Evolutionary conservation across 2,113 vertebrate genomes (phyloP), one percentile per base, ranked within the genome.

Genomic region (Tenrec ecaudatus): DNA sequence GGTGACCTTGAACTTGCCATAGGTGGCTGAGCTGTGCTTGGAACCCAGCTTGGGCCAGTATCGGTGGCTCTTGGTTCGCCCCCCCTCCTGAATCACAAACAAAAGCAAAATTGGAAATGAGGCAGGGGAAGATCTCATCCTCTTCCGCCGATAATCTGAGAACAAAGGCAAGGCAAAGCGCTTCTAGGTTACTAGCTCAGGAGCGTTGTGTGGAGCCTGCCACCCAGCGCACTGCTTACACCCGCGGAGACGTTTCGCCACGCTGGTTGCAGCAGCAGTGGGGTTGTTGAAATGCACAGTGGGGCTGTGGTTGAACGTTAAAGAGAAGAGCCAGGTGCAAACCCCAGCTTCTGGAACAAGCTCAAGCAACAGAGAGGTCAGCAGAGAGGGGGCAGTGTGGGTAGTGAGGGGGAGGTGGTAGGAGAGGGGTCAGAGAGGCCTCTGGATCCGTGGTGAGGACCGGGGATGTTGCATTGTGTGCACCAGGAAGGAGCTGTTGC

Each of bases 11-110:
- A 99, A 99, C 94, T 98, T 98, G 93, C 98, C 98, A 0, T 99
- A 98, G n/a, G 98, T 99, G 83, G 98, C 98, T 2, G 98, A 98
- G 94, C 98, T 99, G 97, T 99, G 98, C 89, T 98, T 99, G 82
- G 98, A 98, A 76, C 98, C 98, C 96, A 99, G 97, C 94, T 98
- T 99, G 77, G 98, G 98, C 98, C 98, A 99, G 3, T 99, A 99
- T 58, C 98, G 98, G 94, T 99, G 98, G 97, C 98, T 98, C 97
- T 98, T 98, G 82, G 97, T 98, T 96, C 98, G 98, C 94, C 98
- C 98, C 29, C 98, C 98, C 94, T 99, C 98, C 98, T 99, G 96
- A 77, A 88, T 20, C 83, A 90, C 71, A 90, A 66, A 96, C 9
- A 93, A 95, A 95, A 86, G 68, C 81, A 94, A 68, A 93, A 91